Percentiles rank a stretch among this genome's conserved stretches.
Evolutionary conservation across 1,140 invertebrate genomes (phyloP).

Genomic region (Papilio helenus): DNA sequence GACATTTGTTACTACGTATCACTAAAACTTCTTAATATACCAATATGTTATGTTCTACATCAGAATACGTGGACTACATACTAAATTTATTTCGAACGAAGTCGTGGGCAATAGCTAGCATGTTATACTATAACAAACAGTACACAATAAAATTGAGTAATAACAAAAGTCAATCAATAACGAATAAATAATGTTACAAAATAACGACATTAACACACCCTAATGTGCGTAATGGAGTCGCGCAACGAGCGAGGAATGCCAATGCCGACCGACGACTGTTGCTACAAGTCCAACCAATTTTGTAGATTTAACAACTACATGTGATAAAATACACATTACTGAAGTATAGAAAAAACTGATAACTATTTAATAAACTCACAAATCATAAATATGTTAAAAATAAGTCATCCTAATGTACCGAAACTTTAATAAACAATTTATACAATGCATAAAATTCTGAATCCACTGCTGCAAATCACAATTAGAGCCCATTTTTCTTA

Average conservation of each 20-base stretch:
- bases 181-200: slow-evolving; percentile 3
- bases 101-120: too few relatives aligned
- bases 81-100: too few relatives aligned
- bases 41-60: too few relatives aligned
- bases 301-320: background rate
- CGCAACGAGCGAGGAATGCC: slow-evolving; percentile 14
- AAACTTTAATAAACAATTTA: background rate
- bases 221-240: slow-evolving; percentile 13
- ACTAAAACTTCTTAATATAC: too few relatives aligned
- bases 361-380: too few relatives aligned
- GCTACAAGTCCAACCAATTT: background rate
- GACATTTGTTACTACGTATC: too few relatives aligned
- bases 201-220: slow-evolving; percentile 7
- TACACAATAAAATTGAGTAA: background rate
- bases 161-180: slow-evolving; percentile 8
- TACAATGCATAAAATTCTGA: background rate
- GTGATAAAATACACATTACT: background rate
- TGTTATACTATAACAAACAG: background rate
- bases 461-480: too few relatives aligned
- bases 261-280: background rate
- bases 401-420: too few relatives aligned
- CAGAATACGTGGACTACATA: too few relatives aligned
- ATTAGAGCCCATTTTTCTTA: too few relatives aligned
- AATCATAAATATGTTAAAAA: too few relatives aligned
- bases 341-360: background rate